These are phyloP conservation scores for Odontocolon sp. DNA, from an alignment of 2,888 invertebrate genomes.

Conservation along the genomic window DNA sequence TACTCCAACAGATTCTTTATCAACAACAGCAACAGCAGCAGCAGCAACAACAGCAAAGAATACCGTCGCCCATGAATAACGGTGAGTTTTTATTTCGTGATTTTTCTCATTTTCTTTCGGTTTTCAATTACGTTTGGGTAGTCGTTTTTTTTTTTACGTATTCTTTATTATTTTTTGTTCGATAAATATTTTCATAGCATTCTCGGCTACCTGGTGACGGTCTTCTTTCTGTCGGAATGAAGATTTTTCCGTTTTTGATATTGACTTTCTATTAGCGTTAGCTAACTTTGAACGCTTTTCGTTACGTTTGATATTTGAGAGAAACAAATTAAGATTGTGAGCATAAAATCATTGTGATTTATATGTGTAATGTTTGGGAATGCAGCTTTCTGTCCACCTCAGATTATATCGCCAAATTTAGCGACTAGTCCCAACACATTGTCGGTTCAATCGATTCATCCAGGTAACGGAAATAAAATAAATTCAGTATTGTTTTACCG, in stretches of 20 bases:
- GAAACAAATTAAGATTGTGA: background rate
- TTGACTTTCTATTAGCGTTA: background rate
- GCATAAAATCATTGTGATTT: slow-evolving; percentile 17
- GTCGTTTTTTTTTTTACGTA: background rate
- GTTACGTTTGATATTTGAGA: background rate
- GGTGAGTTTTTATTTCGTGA: slow-evolving; percentile 66
- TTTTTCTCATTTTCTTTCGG: background rate
- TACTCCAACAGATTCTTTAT: slow-evolving; percentile 81
- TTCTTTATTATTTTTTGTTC: slow-evolving; percentile 1
- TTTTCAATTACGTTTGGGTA: slow-evolving; percentile 39
- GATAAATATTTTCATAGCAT: slow-evolving; percentile 2
- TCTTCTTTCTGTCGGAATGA: slow-evolving; percentile 18
- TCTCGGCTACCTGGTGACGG: slow-evolving; percentile 37
- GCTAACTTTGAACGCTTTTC: background rate
- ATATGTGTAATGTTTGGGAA: slow-evolving; percentile 78
- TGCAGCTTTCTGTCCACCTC: slow-evolving; percentile 85
- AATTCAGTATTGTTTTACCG: background rate
- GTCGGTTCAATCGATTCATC: slow-evolving; percentile 85
- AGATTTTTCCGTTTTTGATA: slow-evolving; percentile 3
- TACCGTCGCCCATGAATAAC: slow-evolving; percentile 81
- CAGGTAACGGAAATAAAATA: slow-evolving; percentile 83
- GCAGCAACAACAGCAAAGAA: slow-evolving; percentile 73
- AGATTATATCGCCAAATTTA: slow-evolving; percentile 85
- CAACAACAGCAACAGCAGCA: slow-evolving; percentile 80
- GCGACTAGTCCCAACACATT: slow-evolving; percentile 86